phyloP scores from a whole-genome alignment of 2,113 vertebrate species.

The Gymnarchus niloticus region DNA sequence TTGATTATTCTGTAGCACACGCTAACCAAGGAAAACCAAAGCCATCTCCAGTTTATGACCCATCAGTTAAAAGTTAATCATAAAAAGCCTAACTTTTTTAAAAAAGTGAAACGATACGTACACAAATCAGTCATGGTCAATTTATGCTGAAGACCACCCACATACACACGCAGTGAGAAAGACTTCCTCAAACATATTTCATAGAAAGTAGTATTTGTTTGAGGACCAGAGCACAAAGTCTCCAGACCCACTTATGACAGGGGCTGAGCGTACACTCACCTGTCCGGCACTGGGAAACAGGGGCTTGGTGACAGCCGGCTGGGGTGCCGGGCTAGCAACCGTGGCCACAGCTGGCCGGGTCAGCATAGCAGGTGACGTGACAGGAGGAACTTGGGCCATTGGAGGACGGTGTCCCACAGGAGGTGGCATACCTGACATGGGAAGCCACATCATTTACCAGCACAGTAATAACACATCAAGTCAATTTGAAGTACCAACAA shows the following conservation, averaged over 20 bases:
- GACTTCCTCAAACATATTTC: background rate
- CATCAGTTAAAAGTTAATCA: too few species aligned
- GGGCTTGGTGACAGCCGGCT: constrained; percentile 84
- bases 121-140: too few species aligned
- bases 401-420: constrained; percentile 85
- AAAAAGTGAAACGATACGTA: too few species aligned
- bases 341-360: constrained; percentile 74
- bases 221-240: background rate
- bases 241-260: background rate
- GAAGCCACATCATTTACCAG: background rate
- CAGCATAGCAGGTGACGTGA: constrained; percentile 72
- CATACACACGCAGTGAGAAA: background rate
- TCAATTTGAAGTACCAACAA: background rate
- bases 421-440: constrained; percentile 77
- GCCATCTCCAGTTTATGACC: too few species aligned
- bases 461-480: background rate
- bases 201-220: background rate
- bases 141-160: background rate
- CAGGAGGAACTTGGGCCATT: constrained; percentile 76
- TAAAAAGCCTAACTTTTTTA: too few species aligned
- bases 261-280: constrained; percentile 58
- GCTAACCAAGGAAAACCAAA: too few species aligned
- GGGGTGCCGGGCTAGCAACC: constrained; percentile 63
- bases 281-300: constrained; percentile 96
- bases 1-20: background rate